These are phyloP conservation scores for Drosophila nasuta DNA, from an alignment of 1,140 invertebrate species.

Conservation along the genomic window DNA sequence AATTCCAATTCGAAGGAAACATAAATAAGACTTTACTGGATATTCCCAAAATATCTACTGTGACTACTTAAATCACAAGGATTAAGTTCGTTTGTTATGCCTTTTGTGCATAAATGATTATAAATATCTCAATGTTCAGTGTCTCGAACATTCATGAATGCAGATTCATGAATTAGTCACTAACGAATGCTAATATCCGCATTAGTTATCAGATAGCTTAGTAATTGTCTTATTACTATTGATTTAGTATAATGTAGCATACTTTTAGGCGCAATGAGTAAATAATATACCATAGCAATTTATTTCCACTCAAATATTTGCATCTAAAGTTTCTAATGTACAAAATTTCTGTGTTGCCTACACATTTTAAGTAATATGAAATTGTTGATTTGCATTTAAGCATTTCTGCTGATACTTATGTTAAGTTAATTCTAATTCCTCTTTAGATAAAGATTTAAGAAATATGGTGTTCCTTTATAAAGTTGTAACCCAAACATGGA, in stretches of 20 bases:
- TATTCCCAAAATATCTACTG: neutral
- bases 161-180: neutral
- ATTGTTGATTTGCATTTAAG: too few species aligned
- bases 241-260: neutral
- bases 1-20: neutral
- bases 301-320: neutral
- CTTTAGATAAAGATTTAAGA: too few species aligned
- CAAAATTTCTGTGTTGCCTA: too few species aligned
- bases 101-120: neutral
- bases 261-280: neutral
- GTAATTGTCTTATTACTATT: slow-evolving; percentile 9
- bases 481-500: too few species aligned
- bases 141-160: neutral
- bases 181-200: slow-evolving; percentile 1
- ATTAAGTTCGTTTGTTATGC: neutral
- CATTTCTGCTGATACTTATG: too few species aligned
- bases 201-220: neutral
- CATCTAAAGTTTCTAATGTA: neutral
- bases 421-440: too few species aligned
- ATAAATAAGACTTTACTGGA: neutral
- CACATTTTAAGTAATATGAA: too few species aligned
- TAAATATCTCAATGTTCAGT: neutral
- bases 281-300: neutral
- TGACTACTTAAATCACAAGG: slow-evolving; percentile 3
- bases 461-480: too few species aligned